A percentile compares a stretch with the other conserved stretches of the same genome.
These are phyloP conservation scores for Episyrphus balteatus DNA, from an alignment of 1,140 invertebrate genomes.

Conservation along the genomic window DNA sequence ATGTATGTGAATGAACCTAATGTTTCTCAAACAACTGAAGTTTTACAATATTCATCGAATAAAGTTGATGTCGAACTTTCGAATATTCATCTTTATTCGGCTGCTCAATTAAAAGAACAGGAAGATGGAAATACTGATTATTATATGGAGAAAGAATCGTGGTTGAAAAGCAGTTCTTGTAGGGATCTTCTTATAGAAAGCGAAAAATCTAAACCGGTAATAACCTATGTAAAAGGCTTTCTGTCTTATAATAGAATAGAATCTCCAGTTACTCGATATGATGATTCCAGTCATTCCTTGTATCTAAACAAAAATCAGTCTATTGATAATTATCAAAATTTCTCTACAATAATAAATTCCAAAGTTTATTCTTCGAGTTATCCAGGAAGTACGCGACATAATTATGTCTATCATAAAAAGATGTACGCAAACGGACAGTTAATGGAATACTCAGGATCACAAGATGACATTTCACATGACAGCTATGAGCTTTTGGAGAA, in stretches of 20 bases:
- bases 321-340: slow-evolving; percentile 31
- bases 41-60: slow-evolving; percentile 34
- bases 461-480: slow-evolving; percentile 79
- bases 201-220: slow-evolving; percentile 27
- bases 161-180: slow-evolving; percentile 68
- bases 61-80: slow-evolving; percentile 43
- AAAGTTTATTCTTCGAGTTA: slow-evolving; percentile 75
- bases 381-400: slow-evolving; percentile 58
- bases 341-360: slow-evolving; percentile 24
- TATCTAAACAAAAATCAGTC: slow-evolving; percentile 39
- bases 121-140: slow-evolving; percentile 34
- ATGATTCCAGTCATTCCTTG: slow-evolving; percentile 52
- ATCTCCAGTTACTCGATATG: slow-evolving; percentile 64
- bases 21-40: not conserved
- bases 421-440: slow-evolving; percentile 49
- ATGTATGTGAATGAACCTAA: slow-evolving; percentile 1
- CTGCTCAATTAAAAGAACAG: slow-evolving; percentile 27
- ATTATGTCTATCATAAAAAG: slow-evolving; percentile 38
- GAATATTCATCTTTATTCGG: slow-evolving; percentile 42
- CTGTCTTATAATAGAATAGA: slow-evolving; percentile 44
- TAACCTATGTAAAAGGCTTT: slow-evolving; percentile 33
- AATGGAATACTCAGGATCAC: slow-evolving; percentile 53
- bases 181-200: slow-evolving; percentile 45
- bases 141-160: slow-evolving; percentile 38
- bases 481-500: slow-evolving; percentile 77